Conservation (phyloP, 2,888 invertebrate genomes). For the Argyra leucocephala region DNA sequence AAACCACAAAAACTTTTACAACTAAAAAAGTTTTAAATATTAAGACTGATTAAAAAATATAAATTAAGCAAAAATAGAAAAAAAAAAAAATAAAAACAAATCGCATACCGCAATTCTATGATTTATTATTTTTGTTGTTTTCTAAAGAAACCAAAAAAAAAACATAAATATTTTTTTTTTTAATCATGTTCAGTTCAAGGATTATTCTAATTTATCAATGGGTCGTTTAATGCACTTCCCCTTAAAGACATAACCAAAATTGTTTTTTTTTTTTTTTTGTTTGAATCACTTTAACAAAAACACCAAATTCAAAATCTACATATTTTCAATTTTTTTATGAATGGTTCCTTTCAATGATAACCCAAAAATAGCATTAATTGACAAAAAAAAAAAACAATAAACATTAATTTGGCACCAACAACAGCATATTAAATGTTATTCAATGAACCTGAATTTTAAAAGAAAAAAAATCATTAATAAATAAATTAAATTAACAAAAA, state of each 20-base stretch:
- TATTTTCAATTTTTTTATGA: background rate
- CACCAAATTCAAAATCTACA: no score
- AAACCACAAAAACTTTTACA: background rate
- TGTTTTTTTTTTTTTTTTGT: no score
- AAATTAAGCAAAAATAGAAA: background rate
- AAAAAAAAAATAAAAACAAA: background rate
- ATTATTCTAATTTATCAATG: constrained; percentile 15
- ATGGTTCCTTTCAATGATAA: background rate
- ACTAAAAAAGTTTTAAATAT: no score
- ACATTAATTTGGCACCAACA: background rate
- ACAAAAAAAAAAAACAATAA: no score
- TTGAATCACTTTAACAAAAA: background rate
- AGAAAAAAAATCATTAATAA: no score
- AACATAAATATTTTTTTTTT: background rate
- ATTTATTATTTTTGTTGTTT: background rate
- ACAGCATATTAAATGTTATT: background rate
- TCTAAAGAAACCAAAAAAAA: no score
- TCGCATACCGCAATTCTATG: background rate
- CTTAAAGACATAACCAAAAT: background rate
- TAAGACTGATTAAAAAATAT: background rate
- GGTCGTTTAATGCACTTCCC: constrained; percentile 20
- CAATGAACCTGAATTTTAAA: background rate
- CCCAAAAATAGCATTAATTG: background rate
- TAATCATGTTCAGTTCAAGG: constrained; percentile 18
- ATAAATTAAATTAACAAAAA: no score